Percentiles rank a stretch among this genome's conserved stretches.
Conservation (phyloP, 2,797 vertebrate genomes). For the Micropoecilia bifurca region DNA sequence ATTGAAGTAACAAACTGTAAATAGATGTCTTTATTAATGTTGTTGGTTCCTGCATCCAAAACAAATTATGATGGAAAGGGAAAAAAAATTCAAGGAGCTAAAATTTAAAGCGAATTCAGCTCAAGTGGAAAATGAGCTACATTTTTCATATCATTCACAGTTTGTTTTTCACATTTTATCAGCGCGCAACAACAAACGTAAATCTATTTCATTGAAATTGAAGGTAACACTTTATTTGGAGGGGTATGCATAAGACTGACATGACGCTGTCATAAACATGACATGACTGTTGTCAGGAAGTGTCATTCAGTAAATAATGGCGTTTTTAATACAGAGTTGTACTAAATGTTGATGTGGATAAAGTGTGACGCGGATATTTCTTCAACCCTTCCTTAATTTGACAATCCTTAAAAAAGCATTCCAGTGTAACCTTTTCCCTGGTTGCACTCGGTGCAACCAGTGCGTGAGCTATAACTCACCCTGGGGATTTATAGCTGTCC, state of each 20-base stretch:
- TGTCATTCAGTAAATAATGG: no score
- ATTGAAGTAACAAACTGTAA: neutral
- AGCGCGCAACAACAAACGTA: neutral
- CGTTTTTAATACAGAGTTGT: neutral
- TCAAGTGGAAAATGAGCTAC: neutral
- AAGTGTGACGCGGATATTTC: neutral
- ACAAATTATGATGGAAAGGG: neutral
- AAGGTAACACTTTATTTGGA: no score
- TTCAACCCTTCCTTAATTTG: neutral
- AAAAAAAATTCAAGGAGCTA: neutral
- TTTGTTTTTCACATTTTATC: no score
- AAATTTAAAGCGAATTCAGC: neutral
- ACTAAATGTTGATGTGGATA: no score
- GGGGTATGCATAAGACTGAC: no score
- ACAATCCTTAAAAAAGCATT: neutral
- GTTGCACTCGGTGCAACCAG: no score
- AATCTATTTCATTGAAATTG: neutral
- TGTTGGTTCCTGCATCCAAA: neutral
- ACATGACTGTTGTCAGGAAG: no score
- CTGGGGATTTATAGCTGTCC: no score
- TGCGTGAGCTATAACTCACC: no score
- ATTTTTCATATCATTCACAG: neutral
- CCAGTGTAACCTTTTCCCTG: no score
- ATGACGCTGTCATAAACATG: no score
- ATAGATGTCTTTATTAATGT: neutral